A percentile compares a stretch with the other conserved stretches of the same genome.
These are phyloP conservation scores for Abscondita cerata DNA, from an alignment of 2,888 invertebrate genomes.

Conservation along the genomic window DNA sequence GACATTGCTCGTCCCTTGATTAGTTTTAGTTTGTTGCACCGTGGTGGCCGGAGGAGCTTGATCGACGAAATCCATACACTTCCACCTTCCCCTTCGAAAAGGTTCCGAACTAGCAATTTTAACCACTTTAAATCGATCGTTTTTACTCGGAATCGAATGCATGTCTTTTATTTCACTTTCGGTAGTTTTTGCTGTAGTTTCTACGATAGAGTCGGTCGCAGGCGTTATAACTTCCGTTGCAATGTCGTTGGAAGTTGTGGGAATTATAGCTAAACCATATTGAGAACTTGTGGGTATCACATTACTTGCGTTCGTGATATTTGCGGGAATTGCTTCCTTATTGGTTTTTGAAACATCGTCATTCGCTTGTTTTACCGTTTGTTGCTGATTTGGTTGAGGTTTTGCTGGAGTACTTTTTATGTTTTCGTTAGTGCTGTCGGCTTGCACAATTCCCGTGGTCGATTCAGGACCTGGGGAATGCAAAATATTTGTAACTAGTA, in stretches of 20 bases:
- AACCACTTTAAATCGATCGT: slow-evolving; percentile 76
- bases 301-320: slow-evolving; percentile 50
- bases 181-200: slow-evolving; percentile 56
- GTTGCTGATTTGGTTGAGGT: slow-evolving; percentile 40
- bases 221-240: slow-evolving; percentile 44
- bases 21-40: slow-evolving; percentile 20
- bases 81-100: slow-evolving; percentile 77
- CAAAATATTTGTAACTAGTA: slow-evolving; percentile 39
- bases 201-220: slow-evolving; percentile 48
- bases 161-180: slow-evolving; percentile 63
- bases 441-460: slow-evolving; percentile 57
- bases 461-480: slow-evolving; percentile 58
- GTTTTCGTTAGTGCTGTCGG: slow-evolving; percentile 40
- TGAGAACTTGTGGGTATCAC: slow-evolving; percentile 72
- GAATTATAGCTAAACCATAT: slow-evolving; percentile 69
- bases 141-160: slow-evolving; percentile 62
- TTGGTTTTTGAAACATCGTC: slow-evolving; percentile 43
- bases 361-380: slow-evolving; percentile 29
- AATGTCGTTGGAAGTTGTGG: slow-evolving; percentile 50
- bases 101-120: slow-evolving; percentile 81
- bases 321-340: slow-evolving; percentile 39
- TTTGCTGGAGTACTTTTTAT: slow-evolving; percentile 35
- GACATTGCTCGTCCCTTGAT: slow-evolving; percentile 25
- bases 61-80: slow-evolving; percentile 79
- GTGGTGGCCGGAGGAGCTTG: slow-evolving; percentile 60